phyloP scores from a whole-genome alignment of 2,888 invertebrate species.

The Eurytoma adleriae region DNA sequence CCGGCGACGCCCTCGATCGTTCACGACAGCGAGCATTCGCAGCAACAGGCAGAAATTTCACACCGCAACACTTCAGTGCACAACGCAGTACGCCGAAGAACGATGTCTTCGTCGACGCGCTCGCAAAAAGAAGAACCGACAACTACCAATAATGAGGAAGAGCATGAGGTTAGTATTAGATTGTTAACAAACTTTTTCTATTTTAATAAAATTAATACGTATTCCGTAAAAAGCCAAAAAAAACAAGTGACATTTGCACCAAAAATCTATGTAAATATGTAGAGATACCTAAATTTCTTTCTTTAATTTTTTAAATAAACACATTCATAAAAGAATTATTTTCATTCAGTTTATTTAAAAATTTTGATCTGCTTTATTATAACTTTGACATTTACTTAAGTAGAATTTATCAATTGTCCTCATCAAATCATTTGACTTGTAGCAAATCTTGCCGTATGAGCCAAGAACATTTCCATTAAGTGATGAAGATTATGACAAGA shows the following conservation, averaged over 20 bases:
- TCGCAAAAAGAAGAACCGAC: slow-evolving; percentile 68
- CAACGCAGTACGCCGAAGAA: slow-evolving; percentile 70
- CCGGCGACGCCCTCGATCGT: slow-evolving; percentile 76
- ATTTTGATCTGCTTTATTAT: too few relatives aligned
- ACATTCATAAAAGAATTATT: too few relatives aligned
- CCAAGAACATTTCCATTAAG: slow-evolving; percentile 85
- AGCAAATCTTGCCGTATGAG: slow-evolving; percentile 85
- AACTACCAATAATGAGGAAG: slow-evolving; percentile 66
- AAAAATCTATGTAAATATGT: too few relatives aligned
- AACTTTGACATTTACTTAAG: slow-evolving; percentile 1
- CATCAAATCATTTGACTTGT: slow-evolving; percentile 56
- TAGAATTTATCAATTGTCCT: not conserved
- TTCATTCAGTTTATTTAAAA: too few relatives aligned
- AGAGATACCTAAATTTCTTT: too few relatives aligned
- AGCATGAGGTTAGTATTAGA: slow-evolving; percentile 68
- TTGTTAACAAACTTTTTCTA: too few relatives aligned
- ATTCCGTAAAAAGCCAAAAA: too few relatives aligned
- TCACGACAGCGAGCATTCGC: slow-evolving; percentile 70
- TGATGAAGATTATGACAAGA: slow-evolving; percentile 83
- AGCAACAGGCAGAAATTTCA: slow-evolving; percentile 63
- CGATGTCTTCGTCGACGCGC: slow-evolving; percentile 67
- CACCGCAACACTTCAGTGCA: slow-evolving; percentile 69
- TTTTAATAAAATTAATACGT: too few relatives aligned
- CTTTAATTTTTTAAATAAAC: too few relatives aligned
- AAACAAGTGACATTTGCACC: too few relatives aligned